Base-by-base conservation (phyloP, 2,888 invertebrate genomes). In the Eugnorisma glareosa region DNA sequence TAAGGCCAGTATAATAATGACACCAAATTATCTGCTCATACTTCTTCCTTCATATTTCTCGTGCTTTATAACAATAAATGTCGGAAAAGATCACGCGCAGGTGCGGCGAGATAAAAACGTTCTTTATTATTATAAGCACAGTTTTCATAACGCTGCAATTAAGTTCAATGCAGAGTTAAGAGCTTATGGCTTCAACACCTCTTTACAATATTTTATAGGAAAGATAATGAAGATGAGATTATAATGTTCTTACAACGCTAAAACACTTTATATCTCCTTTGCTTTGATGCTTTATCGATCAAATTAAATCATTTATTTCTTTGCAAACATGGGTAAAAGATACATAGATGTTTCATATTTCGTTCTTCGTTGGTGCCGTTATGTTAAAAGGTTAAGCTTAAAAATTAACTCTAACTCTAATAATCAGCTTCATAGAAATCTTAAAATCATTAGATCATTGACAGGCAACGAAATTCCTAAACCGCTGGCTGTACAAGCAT, bases 31-130 rank as follows among this genome's bases (percentile, higher is more conserved):
- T 75, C 35, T 13, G 18, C 40, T 18, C 8, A 24, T 64, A 35
- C 45, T 10, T 68, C 63, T 70, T 43, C 48, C 51, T 37, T 18
- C 18, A 68, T 66, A 10, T 77, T 77, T 43, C 31, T 40, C 10
- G 10, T 35, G 10, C 54, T 83, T 67, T 70, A 68, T 68, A 78
- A 71, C 35, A 70, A 81, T 81, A 67, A 81, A 70, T 37, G 71
- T 83, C 83, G 28, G 79, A 24, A 35, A 51, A 57, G 28, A 61
- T 83, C 70, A 57, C n/a, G 7, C 7, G 67, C 67, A 78, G 61
- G 37, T 54, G 70, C 54, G 77, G n/a, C 7, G 45, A 8, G 35
- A 64, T 77, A 18, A 57, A 40, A 51, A 15, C 51, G 35, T 35
- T 48, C 68, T 28, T 66, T 76, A 67, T 67, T 67, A 64, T n/a